Percentiles rank a stretch among this genome's conserved stretches.
Conservation (phyloP, 2,113 vertebrate species). For the Cisticola juncidis region DNA sequence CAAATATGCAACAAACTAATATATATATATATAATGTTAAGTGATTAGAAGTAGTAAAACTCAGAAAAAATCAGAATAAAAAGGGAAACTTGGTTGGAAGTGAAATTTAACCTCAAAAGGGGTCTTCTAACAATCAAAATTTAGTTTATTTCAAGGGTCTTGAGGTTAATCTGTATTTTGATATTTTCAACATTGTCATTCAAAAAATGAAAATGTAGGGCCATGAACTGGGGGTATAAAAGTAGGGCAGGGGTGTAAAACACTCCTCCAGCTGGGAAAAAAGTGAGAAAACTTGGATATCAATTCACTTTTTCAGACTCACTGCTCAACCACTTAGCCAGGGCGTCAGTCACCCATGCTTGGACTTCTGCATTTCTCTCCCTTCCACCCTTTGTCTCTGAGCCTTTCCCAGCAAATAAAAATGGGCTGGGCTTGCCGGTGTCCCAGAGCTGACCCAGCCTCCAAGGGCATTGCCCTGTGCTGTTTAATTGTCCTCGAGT, state of each 20-base stretch:
- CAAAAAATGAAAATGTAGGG: neutral
- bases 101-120: neutral
- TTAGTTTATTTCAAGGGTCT: neutral
- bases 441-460: neutral
- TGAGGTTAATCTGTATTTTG: neutral
- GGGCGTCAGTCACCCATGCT: fast-evolving
- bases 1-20: neutral
- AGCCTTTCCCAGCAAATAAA: neutral
- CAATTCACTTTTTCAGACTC: neutral
- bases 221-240: neutral
- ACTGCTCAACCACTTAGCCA: neutral
- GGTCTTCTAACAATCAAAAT: neutral
- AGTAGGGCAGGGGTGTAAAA: neutral
- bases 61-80: neutral
- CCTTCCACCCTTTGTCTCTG: neutral
- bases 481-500: neutral
- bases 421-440: neutral
- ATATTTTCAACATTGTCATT: neutral
- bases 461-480: neutral
- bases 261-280: neutral
- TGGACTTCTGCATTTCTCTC: neutral
- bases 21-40: fast-evolving
- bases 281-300: neutral
- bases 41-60: neutral
- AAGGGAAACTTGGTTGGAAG: neutral